Evolutionary conservation across 64 coral and sea anemone genomes (phyloP).

Genomic region (Stichodactyla helianthus): DNA sequence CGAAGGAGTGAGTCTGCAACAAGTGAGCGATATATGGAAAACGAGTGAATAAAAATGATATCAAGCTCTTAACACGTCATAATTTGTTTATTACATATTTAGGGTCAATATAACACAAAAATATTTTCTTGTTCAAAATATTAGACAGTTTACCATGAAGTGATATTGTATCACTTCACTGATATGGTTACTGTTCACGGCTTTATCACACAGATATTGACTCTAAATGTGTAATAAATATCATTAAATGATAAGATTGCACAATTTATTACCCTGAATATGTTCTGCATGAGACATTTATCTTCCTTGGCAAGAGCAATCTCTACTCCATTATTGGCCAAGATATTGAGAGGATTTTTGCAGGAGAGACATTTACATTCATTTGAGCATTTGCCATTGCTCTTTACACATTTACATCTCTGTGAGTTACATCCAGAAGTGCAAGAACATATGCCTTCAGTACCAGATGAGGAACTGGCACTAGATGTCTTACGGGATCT

Average conservation of each 20-base stretch:
- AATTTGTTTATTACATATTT: too few species aligned
- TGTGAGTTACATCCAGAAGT: slow-evolving; percentile 29
- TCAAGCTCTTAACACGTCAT: too few species aligned
- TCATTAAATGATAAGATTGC: neutral
- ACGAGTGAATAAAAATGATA: too few species aligned
- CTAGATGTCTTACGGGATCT: neutral
- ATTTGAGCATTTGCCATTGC: slow-evolving; percentile 5
- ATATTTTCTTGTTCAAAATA: too few species aligned
- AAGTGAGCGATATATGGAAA: too few species aligned
- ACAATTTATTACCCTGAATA: slow-evolving; percentile 1
- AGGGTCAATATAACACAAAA: too few species aligned
- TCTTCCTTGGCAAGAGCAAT: slow-evolving; percentile 20
- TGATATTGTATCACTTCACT: too few species aligned
- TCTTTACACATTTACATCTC: slow-evolving; percentile 27
- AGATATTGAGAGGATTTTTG: slow-evolving; percentile 44
- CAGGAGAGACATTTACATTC: slow-evolving; percentile 9
- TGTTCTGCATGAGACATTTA: slow-evolving; percentile 40
- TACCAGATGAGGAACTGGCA: neutral
- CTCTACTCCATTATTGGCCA: slow-evolving; percentile 33
- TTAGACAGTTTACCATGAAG: too few species aligned
- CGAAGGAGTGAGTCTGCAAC: too few species aligned
- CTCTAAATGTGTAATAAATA: neutral
- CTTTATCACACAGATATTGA: neutral
- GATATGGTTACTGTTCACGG: too few species aligned
- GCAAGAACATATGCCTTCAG: slow-evolving; percentile 6